Evolutionary conservation across 1,140 invertebrate species (phyloP).

Genomic region (Belonocnema kinseyi): DNA sequence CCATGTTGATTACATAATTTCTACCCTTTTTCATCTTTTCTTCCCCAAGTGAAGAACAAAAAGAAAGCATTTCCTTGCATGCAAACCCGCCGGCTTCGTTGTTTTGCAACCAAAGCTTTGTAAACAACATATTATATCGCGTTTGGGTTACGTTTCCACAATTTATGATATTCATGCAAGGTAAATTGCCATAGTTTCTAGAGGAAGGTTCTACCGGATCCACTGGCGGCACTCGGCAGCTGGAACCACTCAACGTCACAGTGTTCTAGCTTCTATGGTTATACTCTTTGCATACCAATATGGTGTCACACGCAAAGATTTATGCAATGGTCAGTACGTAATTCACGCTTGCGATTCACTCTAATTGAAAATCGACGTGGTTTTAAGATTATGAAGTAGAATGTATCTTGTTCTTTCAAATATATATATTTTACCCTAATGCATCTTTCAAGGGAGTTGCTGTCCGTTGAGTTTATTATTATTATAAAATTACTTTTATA

Average conservation of each 20-base stretch:
- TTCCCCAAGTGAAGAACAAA: neutral
- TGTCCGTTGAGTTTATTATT: too few relatives aligned
- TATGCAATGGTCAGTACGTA: constrained; percentile 34
- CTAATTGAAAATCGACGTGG: neutral
- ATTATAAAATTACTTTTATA: too few relatives aligned
- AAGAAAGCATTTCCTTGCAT: neutral
- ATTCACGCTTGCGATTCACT: neutral
- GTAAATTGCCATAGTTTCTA: constrained; percentile 49
- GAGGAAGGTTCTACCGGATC: constrained; percentile 34
- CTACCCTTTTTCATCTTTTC: too few relatives aligned
- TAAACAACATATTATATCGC: constrained; percentile 44
- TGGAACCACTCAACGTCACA: constrained; percentile 10
- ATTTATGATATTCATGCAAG: constrained; percentile 47
- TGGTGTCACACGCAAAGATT: constrained; percentile 52
- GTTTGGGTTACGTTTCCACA: constrained; percentile 42
- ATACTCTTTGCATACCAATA: constrained; percentile 57
- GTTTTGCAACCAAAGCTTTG: constrained; percentile 21
- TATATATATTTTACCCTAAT: too few relatives aligned
- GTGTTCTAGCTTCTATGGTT: constrained; percentile 2
- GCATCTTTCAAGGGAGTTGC: too few relatives aligned
- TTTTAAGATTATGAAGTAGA: too few relatives aligned
- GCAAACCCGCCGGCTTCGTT: neutral
- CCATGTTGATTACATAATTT: too few relatives aligned
- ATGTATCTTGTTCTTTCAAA: too few relatives aligned
- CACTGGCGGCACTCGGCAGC: neutral